A percentile compares a stretch with the other conserved stretches of the same genome.
Evolutionary conservation across 2,113 vertebrate species (phyloP).

Genomic region (Oreochromis spilurus): DNA sequence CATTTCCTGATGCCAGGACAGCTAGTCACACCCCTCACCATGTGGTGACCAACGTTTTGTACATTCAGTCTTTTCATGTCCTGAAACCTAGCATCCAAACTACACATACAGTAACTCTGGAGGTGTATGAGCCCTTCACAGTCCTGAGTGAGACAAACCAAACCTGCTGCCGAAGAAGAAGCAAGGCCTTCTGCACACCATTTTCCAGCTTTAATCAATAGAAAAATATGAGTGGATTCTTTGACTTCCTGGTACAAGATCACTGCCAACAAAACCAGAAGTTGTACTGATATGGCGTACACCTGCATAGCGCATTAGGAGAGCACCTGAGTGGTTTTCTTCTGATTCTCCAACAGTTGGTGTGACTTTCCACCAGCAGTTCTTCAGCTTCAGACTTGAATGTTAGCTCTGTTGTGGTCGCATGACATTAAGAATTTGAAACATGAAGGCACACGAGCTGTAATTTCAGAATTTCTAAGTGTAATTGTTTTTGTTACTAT

Average conservation of each 20-base stretch:
- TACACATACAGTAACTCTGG: not conserved
- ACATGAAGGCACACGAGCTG: slow-evolving; percentile 12
- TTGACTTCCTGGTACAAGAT: slow-evolving; percentile 40
- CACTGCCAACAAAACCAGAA: slow-evolving; percentile 62
- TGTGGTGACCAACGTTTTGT: not conserved
- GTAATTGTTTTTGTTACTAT: not conserved
- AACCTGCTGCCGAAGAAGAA: slow-evolving; percentile 2
- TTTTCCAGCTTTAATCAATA: slow-evolving; percentile 13
- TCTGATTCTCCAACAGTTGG: slow-evolving; percentile 12
- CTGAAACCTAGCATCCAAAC: not conserved
- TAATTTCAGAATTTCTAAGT: slow-evolving; percentile 8
- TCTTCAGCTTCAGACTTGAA: slow-evolving; percentile 2
- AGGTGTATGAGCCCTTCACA: not conserved
- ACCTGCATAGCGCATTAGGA: not conserved
- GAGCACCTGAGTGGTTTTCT: not conserved
- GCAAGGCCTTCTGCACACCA: not conserved
- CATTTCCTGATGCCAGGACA: not conserved
- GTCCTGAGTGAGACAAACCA: not conserved
- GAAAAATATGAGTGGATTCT: not conserved
- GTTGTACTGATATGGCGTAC: not conserved
- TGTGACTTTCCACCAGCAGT: slow-evolving; percentile 34
- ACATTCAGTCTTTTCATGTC: not conserved
- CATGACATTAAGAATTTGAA: not conserved
- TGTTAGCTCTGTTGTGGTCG: not conserved
- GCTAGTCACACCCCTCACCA: not conserved